Evolutionary conservation across 2,797 vertebrate species (phyloP), one percentile per base, ranked within the genome.

Genomic region (Aplochiton taeniatus): DNA sequence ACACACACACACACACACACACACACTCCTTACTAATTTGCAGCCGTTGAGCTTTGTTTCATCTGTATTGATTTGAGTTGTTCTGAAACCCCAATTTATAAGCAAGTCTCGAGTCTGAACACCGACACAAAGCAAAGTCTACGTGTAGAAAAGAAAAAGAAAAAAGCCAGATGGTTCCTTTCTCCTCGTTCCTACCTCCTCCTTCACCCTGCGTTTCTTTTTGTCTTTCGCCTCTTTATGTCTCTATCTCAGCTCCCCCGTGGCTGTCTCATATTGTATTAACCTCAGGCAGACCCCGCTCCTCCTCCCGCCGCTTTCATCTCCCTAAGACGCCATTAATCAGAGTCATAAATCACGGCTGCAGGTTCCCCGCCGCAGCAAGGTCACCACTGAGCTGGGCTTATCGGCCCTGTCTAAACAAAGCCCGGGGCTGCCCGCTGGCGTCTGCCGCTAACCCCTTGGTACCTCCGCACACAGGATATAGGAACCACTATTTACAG

Each of bases 261-360:
- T 41, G 14, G 45, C 9, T 4, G 48, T 49, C 13, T 43, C 12
- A 13, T 42, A 42, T 14, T 59, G 43, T 46, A 13, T 18, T 16
- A 44, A 58, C 16, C 56, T 58, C 56, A 58, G 42, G 17, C 42
- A 44, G 41, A 43, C n/a, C 17, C 8, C 52, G n/a, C 9, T 54
- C 7, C 52, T 11, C 9, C 18, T 10, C 16, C 54, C 14, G 16
- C 51, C 61, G 4, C 63, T 66, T 62, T 63, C n/a, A 43, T 56
- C 68, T 63, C 11, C 11, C 14, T 1, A 19, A 62, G 7, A 53
- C 61, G 53, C 53, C 41, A 60, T 49, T 57, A 63, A 66, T 65
- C 17, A 44, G 42, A 16, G 17, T 56, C 44, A 41, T 13, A 55
- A 75, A 63, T 19, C 69, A 20, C 46, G 18, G 9, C 51, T 51